Base-by-base conservation (phyloP, 2,113 vertebrate genomes). In the Rhagologus leucostigma region DNA sequence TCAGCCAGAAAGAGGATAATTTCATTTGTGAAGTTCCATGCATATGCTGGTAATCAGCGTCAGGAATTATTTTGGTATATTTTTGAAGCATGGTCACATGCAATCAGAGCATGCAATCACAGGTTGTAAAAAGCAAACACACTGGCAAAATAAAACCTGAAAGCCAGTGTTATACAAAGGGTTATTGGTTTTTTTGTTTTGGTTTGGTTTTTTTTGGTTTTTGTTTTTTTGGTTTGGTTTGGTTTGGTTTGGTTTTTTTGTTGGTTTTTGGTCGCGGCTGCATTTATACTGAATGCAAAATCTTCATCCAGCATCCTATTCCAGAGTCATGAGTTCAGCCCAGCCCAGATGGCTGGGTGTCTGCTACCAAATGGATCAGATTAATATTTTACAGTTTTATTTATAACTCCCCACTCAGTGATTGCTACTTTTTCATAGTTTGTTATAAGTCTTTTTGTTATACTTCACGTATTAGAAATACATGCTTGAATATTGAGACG, bases 321-420 rank as follows among this genome's bases (percentile, higher is more conserved):
- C 75, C 23, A 41, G 79, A 91, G 41, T 33, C 20, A 4, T 68
- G 89, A 93, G 69, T 96, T 93, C 68, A 97, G 71, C 70, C 77
- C 74, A 92, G 68, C 69, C 90, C 95, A 96, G 84, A 95, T 97
- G 92, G 87, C n/a, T 74, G 44, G 35, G 32, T 97, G 63, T 95
- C 95, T 97, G 95, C 83, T 96, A 77, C 60, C 71, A 73, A 67
- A 95, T 97, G 93, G 74, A 97, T 96, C 85, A 96, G 77, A 62
- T 94, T 76, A 95, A 96, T 97, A 94, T 91, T 96, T 96, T 92
- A 95, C 79, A 53, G 52, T 77, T 93, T 97, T 94, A 82, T 89
- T 97, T 96, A 87, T 92, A 86, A n/a, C 56, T 95, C 71, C 91
- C 64, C 53, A 47, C 71, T 91, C 4, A 2, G 59, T 94, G 94